Conservation (phyloP, 2,113 vertebrate species). For the Cyanistes caeruleus region DNA sequence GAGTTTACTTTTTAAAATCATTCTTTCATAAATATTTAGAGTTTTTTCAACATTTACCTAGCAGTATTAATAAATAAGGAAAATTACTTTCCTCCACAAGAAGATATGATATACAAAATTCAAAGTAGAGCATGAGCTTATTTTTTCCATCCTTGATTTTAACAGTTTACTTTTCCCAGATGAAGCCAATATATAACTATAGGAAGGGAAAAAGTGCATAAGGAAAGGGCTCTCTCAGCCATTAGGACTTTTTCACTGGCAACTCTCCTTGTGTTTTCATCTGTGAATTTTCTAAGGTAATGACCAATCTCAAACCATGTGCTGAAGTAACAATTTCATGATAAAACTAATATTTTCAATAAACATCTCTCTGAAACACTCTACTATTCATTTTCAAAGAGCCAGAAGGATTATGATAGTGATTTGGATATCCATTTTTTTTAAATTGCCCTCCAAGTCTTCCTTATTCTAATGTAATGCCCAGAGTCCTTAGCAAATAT, state of each 20-base stretch:
- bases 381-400: slow-evolving; percentile 49
- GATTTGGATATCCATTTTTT: slow-evolving; percentile 29
- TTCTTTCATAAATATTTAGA: neutral
- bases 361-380: slow-evolving; percentile 24
- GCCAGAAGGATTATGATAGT: neutral
- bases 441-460: slow-evolving; percentile 41
- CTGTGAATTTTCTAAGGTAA: slow-evolving; percentile 29
- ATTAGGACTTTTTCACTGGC: neutral
- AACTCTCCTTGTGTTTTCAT: neutral
- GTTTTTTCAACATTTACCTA: neutral
- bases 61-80: neutral
- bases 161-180: neutral
- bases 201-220: neutral
- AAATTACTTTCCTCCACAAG: neutral
- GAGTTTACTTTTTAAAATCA: neutral
- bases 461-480: slow-evolving; percentile 19
- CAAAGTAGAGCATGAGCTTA: neutral
- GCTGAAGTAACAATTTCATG: slow-evolving; percentile 33
- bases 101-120: neutral
- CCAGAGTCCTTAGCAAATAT: slow-evolving; percentile 16
- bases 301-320: slow-evolving; percentile 3
- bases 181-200: neutral
- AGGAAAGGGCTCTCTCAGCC: neutral
- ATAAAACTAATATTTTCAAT: slow-evolving; percentile 49
- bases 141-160: neutral